These are phyloP conservation scores for Scatophagus argus DNA, from an alignment of 2,113 vertebrate genomes.

Conservation along the genomic window DNA sequence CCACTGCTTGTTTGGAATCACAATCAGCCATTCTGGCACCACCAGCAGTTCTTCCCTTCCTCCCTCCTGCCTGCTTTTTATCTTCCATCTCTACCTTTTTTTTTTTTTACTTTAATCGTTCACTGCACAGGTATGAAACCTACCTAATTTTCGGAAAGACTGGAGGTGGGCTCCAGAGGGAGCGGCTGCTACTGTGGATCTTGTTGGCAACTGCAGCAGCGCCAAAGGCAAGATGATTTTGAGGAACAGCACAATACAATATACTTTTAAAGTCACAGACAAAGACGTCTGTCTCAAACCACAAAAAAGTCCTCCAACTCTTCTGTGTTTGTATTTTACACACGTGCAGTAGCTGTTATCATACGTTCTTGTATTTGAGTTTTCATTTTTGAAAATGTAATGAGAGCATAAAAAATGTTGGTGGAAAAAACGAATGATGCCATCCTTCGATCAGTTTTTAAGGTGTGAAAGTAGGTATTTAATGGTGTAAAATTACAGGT, in stretches of 20 bases:
- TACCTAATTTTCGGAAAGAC: neutral
- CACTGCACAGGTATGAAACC: constrained; percentile 2
- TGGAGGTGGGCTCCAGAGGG: neutral
- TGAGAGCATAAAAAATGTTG: neutral
- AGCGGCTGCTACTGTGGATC: neutral
- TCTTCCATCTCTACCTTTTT: neutral
- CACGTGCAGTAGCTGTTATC: neutral
- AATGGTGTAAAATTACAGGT: neutral
- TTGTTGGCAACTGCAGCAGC: neutral
- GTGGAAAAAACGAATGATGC: neutral
- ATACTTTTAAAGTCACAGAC: neutral
- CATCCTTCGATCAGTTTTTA: neutral
- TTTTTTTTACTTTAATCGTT: constrained; percentile 1
- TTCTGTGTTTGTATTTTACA: neutral
- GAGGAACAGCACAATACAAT: neutral
- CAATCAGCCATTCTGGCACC: constrained; percentile 36
- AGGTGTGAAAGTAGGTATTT: neutral
- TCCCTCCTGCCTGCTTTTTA: neutral
- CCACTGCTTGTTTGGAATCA: constrained; percentile 49
- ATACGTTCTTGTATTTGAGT: neutral
- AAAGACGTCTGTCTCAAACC: neutral
- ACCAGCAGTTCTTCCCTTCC: constrained; percentile 5
- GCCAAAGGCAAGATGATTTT: neutral
- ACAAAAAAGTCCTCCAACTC: neutral
- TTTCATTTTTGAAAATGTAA: neutral